Evolutionary conservation across 2,888 invertebrate species (phyloP).

Genomic region (Drosophila paramelanica): DNA sequence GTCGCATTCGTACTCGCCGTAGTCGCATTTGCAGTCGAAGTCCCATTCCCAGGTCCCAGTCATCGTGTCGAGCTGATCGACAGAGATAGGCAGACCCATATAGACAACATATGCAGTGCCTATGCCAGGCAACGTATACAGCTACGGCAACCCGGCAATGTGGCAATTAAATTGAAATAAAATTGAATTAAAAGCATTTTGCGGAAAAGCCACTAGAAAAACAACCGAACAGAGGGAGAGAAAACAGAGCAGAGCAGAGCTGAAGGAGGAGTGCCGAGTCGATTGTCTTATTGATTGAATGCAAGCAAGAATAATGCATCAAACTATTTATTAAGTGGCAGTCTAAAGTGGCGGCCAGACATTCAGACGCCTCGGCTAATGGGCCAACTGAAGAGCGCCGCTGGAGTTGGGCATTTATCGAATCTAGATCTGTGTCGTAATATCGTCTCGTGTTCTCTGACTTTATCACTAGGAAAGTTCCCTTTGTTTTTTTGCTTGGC

Average conservation of each 20-base stretch:
- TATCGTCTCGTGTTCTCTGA: conserved; percentile 38
- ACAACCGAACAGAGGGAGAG: conserved; percentile 18
- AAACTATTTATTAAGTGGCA: conserved; percentile 76
- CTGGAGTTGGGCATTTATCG: conserved; percentile 8
- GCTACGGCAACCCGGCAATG: conserved; percentile 56
- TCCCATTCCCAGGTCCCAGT: conserved; percentile 47
- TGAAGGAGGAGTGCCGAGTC: conserved; percentile 11
- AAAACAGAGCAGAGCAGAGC: background rate
- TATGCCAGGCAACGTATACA: conserved; percentile 10
- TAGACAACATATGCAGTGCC: conserved; percentile 50
- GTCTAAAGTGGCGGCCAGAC: conserved; percentile 67
- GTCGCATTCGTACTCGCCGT: conserved; percentile 21
- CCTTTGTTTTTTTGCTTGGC: background rate
- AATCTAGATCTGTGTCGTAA: conserved; percentile 36
- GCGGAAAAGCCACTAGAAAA: conserved; percentile 72
- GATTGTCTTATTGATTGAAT: conserved; percentile 68
- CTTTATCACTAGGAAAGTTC: conserved; percentile 20
- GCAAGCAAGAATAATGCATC: conserved; percentile 70
- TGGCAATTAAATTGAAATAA: conserved; percentile 78
- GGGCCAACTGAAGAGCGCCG: conserved; percentile 42
- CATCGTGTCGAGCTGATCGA: conserved; percentile 64
- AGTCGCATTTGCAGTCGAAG: conserved; percentile 27
- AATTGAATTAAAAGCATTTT: conserved; percentile 81
- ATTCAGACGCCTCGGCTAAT: conserved; percentile 63
- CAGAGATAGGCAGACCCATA: conserved; percentile 64